Evolutionary conservation across 2,888 invertebrate species (phyloP).

Genomic region (Agriotes lineatus): DNA sequence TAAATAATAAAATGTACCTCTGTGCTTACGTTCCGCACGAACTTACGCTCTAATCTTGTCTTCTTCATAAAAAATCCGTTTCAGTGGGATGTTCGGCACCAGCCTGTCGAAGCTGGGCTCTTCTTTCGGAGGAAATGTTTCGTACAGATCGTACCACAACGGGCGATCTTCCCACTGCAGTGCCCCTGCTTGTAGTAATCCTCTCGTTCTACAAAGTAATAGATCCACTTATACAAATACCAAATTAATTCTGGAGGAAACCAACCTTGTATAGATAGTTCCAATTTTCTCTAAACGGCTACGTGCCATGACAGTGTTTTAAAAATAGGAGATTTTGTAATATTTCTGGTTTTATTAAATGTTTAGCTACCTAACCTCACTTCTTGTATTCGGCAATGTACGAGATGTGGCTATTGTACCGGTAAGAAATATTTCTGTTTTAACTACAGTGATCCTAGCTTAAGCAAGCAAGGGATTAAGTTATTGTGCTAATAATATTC

Average conservation of each 20-base stretch:
- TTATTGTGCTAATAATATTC: too few species aligned
- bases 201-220: constrained; percentile 74
- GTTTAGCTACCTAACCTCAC: too few species aligned
- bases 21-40: background rate
- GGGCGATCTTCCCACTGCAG: constrained; percentile 87
- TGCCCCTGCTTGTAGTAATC: constrained; percentile 84
- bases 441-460: too few species aligned
- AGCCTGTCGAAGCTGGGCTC: constrained; percentile 84
- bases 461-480: too few species aligned
- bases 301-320: constrained; percentile 70
- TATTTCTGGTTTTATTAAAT: too few species aligned
- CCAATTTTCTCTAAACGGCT: constrained; percentile 81
- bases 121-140: constrained; percentile 88
- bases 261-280: constrained; percentile 78
- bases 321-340: background rate
- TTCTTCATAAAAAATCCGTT: constrained; percentile 85
- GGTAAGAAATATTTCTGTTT: too few species aligned
- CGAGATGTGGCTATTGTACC: too few species aligned
- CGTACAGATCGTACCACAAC: constrained; percentile 93
- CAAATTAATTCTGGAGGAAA: constrained; percentile 2
- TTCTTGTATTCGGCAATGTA: too few species aligned
- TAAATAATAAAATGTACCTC: constrained; percentile 1
- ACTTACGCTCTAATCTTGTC: constrained; percentile 85
- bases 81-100: constrained; percentile 72
- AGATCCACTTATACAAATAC: too few species aligned